Conservation (phyloP, 2,797 vertebrate species). For the Phoxinus dragarum region DNA sequence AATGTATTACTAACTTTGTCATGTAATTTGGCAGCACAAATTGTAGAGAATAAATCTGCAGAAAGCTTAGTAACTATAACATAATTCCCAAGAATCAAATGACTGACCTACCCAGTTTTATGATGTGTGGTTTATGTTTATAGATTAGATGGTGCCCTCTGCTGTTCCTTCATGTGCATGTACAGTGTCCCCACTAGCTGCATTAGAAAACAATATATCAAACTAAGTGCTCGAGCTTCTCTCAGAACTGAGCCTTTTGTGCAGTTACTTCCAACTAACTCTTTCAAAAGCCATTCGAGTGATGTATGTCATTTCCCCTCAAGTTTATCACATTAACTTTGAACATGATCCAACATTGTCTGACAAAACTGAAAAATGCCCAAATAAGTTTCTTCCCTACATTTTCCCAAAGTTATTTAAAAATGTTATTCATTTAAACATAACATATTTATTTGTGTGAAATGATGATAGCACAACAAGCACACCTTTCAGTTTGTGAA, state of each 20-base stretch:
- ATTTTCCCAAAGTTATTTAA: background rate
- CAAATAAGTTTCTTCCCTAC: background rate
- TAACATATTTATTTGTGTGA: background rate
- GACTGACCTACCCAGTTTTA: background rate
- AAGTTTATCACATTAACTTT: background rate
- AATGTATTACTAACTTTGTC: background rate
- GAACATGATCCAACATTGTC: background rate
- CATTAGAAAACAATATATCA: background rate
- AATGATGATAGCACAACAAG: background rate
- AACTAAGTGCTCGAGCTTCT: background rate
- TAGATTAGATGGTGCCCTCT: conserved; percentile 47
- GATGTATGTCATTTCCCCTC: background rate
- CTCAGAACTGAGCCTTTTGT: background rate
- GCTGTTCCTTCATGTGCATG: conserved; percentile 37
- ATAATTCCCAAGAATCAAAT: background rate
- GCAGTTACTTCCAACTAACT: background rate
- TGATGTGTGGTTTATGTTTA: background rate
- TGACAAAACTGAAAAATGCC: background rate
- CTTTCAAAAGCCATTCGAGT: background rate
- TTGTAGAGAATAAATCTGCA: background rate
- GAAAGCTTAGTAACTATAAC: background rate
- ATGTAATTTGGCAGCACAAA: background rate
- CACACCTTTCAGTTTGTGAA: background rate
- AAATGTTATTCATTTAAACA: background rate
- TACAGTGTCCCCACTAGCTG: background rate